Conservation (phyloP, 2,797 vertebrate species). For the Fistularia commersonii region DNA sequence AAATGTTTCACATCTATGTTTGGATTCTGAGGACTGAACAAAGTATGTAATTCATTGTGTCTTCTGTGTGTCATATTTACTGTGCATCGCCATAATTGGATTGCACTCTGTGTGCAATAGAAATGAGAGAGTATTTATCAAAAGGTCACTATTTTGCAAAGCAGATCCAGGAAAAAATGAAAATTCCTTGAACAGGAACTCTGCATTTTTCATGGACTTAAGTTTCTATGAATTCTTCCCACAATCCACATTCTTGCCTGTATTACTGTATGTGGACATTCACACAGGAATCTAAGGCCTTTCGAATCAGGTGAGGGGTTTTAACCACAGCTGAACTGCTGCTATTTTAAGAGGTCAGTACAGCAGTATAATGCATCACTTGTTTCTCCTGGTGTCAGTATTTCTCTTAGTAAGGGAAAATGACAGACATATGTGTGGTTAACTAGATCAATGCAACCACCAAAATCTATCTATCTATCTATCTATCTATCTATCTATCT, state of each 20-base stretch:
- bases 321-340: conserved; percentile 49
- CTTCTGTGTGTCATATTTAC: no score
- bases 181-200: background rate
- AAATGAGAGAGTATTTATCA: no score
- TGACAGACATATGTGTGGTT: no score
- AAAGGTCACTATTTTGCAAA: no score
- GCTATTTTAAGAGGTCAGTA: conserved; percentile 52
- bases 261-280: conserved; percentile 41
- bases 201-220: conserved; percentile 1
- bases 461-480: no score
- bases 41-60: no score
- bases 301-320: conserved; percentile 64
- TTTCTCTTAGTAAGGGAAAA: conserved; percentile 18
- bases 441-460: no score
- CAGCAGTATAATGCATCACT: conserved; percentile 57
- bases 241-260: conserved; percentile 24
- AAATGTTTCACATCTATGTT: no score
- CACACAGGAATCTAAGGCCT: conserved; percentile 34
- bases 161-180: background rate
- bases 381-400: conserved; percentile 49
- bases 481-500: no score
- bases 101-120: no score
- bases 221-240: conserved; percentile 9
- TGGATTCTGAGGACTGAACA: no score
- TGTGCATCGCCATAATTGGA: no score